phyloP scores from a whole-genome alignment of 1,140 invertebrate species.

The Magallana ariakensis region DNA sequence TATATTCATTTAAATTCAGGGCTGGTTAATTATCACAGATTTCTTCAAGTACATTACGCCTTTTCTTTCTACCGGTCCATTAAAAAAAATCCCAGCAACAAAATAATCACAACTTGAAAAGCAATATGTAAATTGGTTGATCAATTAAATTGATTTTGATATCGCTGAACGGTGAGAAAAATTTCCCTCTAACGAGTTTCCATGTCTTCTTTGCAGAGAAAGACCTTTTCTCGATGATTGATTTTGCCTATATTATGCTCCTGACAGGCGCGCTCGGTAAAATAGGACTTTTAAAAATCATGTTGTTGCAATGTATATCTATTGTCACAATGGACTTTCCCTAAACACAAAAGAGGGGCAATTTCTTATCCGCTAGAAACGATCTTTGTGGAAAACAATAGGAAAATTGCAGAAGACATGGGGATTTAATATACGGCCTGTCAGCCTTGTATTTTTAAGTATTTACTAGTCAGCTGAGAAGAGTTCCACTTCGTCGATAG shows the following conservation, averaged over 20 bases:
- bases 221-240: conserved; percentile 23
- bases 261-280: background rate
- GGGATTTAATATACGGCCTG: background rate
- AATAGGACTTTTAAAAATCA: conserved; percentile 9
- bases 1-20: too few species aligned
- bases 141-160: conserved; percentile 20
- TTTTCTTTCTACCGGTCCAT: too few species aligned
- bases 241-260: conserved; percentile 2
- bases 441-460: background rate
- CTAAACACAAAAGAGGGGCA: background rate
- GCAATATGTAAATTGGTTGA: conserved; percentile 7
- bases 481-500: background rate
- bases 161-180: background rate
- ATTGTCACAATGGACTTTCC: conserved; percentile 14
- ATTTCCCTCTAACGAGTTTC: background rate
- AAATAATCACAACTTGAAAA: background rate
- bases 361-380: background rate
- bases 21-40: too few species aligned
- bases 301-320: conserved; percentile 29
- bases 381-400: background rate
- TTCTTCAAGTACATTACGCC: too few species aligned
- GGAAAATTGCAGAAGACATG: conserved; percentile 3
- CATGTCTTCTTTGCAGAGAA: background rate
- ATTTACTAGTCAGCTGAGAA: background rate
- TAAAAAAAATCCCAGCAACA: too few species aligned